Conservation (phyloP, 2,888 invertebrate species). For the Artemia sinica region DNA sequence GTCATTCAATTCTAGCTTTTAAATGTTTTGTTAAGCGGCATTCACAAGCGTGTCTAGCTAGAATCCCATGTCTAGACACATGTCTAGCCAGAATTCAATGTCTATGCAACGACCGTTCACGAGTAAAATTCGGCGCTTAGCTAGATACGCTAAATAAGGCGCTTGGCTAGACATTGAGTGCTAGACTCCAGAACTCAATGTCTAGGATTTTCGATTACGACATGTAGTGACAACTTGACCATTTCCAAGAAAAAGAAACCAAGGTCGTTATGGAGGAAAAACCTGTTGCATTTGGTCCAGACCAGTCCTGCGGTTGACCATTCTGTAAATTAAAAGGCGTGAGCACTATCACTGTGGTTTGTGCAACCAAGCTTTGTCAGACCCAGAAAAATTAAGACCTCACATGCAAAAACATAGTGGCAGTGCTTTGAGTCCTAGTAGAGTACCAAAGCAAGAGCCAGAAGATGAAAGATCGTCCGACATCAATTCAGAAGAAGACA, state of each 20-base stretch:
- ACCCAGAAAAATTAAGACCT: constrained; percentile 45
- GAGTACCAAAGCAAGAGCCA: constrained; percentile 6
- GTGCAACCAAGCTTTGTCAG: constrained; percentile 63
- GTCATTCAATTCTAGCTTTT: too few species aligned
- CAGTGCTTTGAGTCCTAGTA: constrained; percentile 36
- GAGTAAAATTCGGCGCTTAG: too few species aligned
- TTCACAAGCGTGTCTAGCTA: too few species aligned
- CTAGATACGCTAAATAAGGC: too few species aligned
- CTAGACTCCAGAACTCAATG: too few species aligned
- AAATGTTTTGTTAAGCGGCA: too few species aligned
- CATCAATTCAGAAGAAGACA: too few species aligned
- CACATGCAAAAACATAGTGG: constrained; percentile 53
- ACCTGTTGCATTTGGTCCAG: constrained; percentile 42
- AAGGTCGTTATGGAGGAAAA: constrained; percentile 23
- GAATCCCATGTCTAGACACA: too few species aligned
- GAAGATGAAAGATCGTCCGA: neutral
- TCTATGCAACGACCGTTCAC: too few species aligned
- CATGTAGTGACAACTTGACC: neutral
- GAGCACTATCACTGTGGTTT: constrained; percentile 61
- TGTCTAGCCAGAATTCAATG: too few species aligned
- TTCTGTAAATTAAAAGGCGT: constrained; percentile 59
- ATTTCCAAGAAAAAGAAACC: neutral
- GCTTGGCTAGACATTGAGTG: too few species aligned
- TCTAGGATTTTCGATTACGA: too few species aligned
- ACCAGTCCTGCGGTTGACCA: constrained; percentile 50